Base-by-base conservation (phyloP, 1,140 invertebrate species). In the Stenopsyche tienmushanensis region DNA sequence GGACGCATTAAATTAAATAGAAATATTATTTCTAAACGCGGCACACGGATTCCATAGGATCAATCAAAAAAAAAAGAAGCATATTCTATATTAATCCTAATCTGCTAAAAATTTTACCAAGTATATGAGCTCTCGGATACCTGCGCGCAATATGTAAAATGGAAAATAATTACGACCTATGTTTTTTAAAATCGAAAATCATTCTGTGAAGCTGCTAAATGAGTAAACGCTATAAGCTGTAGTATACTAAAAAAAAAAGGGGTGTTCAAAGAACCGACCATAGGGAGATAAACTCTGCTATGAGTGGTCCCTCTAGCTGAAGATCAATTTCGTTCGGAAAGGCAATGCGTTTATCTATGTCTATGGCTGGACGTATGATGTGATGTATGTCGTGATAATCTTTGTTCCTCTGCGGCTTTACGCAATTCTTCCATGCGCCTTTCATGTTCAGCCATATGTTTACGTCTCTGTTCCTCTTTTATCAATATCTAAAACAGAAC, bases 391-490 rank as follows among this genome's bases (percentile, higher is more conserved):
- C 64, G 64, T 17, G 52, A 15, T 15, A 25, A 24, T 52, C 60
- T 79, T 77, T 21, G 74, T 76, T 65, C 58, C 42, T 70, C 68
- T 1, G 64, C 55, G 8, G 44, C 64, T 70, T 80, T 81, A 67
- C 85, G 85, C 75, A 89, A 82, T 77, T 91, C 89, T 76, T 88
- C 88, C 71, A 90, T 74, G 71, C 88, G 83, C 50, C 88, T 83
- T 72, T 93, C 90, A 71, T 92, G 88, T 76, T 93, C 91, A 25
- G 89, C 90, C 85, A 94, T 89, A 72, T 92, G 90, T 73, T 92
- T 87, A 52, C 90, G 84, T 52, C 92, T 82, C 78, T 91, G 88
- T 74, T 92, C 90, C 80, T 94, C 91, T 76, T 94, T 94, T 70
- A 91, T 84, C 59, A 88, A 88, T 74, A 94, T 94, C 91, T 93